These are phyloP conservation scores for Meloidogyne hapla DNA, from an alignment of 1,140 invertebrate species.

Conservation along the genomic window DNA sequence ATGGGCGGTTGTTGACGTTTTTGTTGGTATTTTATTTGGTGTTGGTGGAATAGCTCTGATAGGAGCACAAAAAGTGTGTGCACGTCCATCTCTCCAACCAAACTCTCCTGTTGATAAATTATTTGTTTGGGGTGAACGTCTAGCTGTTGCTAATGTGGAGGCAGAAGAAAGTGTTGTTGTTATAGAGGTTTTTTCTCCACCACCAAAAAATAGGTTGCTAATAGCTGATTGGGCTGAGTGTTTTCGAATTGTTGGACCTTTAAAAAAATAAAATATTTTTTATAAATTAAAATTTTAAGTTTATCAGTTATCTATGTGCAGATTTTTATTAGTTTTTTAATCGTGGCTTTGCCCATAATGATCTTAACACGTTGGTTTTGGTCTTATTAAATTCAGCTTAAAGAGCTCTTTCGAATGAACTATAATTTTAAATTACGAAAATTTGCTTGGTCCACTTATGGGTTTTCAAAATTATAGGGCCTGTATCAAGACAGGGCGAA, in stretches of 20 bases:
- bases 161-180: conserved; percentile 15
- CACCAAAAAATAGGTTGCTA: background rate
- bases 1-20: background rate
- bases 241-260: background rate
- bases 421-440: too few species aligned
- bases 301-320: too few species aligned
- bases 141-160: conserved; percentile 8
- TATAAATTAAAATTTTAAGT: too few species aligned
- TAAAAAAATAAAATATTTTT: too few species aligned
- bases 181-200: conserved; percentile 6
- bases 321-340: too few species aligned
- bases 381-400: too few species aligned
- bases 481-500: too few species aligned
- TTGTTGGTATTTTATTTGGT: background rate
- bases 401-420: too few species aligned
- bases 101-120: conserved; percentile 22
- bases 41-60: background rate
- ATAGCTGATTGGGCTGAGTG: conserved; percentile 18
- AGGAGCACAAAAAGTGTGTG: conserved; percentile 41
- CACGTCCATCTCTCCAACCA: conserved; percentile 41
- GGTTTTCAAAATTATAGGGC: too few species aligned
- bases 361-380: too few species aligned
- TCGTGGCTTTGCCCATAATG: too few species aligned
- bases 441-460: too few species aligned
- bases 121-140: conserved; percentile 4